These are phyloP conservation scores for Cryptocephalus moraei DNA, from an alignment of 2,888 invertebrate genomes.

Conservation along the genomic window DNA sequence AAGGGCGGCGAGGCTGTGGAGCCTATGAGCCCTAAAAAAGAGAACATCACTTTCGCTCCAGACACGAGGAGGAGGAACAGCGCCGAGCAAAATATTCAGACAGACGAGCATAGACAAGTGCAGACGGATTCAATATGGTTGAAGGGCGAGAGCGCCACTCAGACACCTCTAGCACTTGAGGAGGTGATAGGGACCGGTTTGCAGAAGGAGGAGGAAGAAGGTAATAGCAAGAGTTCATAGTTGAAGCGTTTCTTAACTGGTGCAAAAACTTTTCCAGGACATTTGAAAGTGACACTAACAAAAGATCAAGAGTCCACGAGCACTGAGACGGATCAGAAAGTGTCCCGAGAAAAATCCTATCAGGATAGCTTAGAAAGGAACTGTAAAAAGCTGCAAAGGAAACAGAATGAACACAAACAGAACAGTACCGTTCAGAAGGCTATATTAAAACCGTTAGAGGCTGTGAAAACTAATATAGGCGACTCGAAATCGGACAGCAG, in stretches of 20 bases:
- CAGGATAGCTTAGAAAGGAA: constrained; percentile 13
- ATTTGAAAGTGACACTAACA: too few species aligned
- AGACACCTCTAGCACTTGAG: too few species aligned
- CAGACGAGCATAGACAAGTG: too few species aligned
- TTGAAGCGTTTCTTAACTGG: too few species aligned
- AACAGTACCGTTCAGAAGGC: neutral
- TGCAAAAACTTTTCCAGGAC: too few species aligned
- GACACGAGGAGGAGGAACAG: constrained; percentile 4
- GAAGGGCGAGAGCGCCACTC: too few species aligned
- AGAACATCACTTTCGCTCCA: constrained; percentile 31
- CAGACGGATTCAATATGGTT: too few species aligned
- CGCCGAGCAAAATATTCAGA: too few species aligned
- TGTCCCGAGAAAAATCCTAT: constrained; percentile 8
- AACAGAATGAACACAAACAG: constrained; percentile 6
- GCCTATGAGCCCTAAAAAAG: constrained; percentile 30
- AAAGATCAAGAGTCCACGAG: constrained; percentile 17
- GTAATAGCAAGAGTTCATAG: neutral
- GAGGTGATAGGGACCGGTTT: too few species aligned
- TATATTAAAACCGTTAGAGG: constrained; percentile 4
- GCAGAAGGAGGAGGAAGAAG: constrained; percentile 1
- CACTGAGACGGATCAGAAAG: constrained; percentile 20
- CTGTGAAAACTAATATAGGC: constrained; percentile 18
- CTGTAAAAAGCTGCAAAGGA: constrained; percentile 10
- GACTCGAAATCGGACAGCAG: constrained; percentile 32
- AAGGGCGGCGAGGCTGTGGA: constrained; percentile 18